Evolutionary conservation across 2,888 invertebrate species (phyloP).

Genomic region (Invenusta paracnida): DNA sequence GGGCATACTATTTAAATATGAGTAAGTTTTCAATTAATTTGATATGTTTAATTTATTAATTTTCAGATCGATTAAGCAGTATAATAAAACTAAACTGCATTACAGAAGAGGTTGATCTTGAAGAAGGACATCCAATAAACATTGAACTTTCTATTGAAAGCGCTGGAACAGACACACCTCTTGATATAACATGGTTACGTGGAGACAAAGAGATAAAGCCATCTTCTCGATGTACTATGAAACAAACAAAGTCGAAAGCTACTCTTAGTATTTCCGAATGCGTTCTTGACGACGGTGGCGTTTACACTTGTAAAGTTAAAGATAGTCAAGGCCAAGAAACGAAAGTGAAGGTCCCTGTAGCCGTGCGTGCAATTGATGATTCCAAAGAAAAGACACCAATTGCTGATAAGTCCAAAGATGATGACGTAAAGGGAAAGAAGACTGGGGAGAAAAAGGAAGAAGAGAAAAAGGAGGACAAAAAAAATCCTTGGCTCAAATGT

Average conservation of each 20-base stretch:
- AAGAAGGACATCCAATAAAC: slow-evolving; percentile 20
- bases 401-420: neutral
- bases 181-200: neutral
- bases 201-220: neutral
- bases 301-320: neutral
- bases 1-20: too few species aligned
- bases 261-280: neutral
- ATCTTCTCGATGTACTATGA: neutral
- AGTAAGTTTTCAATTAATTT: too few species aligned
- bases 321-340: neutral
- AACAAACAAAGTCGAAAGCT: neutral
- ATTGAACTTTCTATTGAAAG: neutral
- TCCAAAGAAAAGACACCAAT: slow-evolving; percentile 18
- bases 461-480: neutral
- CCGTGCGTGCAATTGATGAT: neutral
- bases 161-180: neutral
- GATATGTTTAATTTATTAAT: too few species aligned
- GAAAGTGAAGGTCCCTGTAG: neutral
- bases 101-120: slow-evolving; percentile 25
- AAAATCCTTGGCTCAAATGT: slow-evolving; percentile 13
- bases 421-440: neutral
- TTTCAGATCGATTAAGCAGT: neutral
- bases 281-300: slow-evolving; percentile 9
- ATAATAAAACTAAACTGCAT: neutral
- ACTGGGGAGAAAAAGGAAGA: neutral